These are phyloP conservation scores for Liasis olivaceus DNA, from an alignment of 2,797 vertebrate species.

Conservation along the genomic window DNA sequence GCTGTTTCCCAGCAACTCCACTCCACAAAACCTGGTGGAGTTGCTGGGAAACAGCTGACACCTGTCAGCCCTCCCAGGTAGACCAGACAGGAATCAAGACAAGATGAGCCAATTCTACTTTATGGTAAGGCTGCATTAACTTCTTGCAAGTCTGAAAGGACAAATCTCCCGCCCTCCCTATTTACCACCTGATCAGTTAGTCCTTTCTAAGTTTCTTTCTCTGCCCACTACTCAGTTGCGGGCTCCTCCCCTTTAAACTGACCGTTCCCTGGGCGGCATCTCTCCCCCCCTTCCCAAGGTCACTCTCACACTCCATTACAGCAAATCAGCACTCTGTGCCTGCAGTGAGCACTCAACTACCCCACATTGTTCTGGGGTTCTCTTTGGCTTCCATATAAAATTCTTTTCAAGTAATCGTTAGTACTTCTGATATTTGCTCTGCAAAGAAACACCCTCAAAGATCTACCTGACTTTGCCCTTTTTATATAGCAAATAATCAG, in stretches of 20 bases:
- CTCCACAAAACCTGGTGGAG: background rate
- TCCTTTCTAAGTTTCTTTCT: too few relatives aligned
- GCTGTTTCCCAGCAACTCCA: background rate
- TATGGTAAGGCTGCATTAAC: too few relatives aligned
- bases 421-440: background rate
- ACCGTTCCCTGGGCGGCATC: background rate
- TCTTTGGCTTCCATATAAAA: background rate
- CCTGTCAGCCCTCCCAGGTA: too few relatives aligned
- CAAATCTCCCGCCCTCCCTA: too few relatives aligned
- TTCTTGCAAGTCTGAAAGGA: too few relatives aligned
- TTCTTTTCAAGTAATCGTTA: background rate
- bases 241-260: too few relatives aligned
- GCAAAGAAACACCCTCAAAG: background rate
- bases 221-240: too few relatives aligned
- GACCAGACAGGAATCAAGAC: too few relatives aligned
- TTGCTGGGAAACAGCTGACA: too few relatives aligned
- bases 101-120: too few relatives aligned
- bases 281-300: rapidly evolving
- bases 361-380: background rate
- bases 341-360: background rate
- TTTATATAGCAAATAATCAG: background rate
- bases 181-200: too few relatives aligned
- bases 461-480: background rate
- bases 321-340: background rate
- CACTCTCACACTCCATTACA: background rate